Conservation (phyloP, 2,113 vertebrate genomes). For the Sebastes schlegelii region DNA sequence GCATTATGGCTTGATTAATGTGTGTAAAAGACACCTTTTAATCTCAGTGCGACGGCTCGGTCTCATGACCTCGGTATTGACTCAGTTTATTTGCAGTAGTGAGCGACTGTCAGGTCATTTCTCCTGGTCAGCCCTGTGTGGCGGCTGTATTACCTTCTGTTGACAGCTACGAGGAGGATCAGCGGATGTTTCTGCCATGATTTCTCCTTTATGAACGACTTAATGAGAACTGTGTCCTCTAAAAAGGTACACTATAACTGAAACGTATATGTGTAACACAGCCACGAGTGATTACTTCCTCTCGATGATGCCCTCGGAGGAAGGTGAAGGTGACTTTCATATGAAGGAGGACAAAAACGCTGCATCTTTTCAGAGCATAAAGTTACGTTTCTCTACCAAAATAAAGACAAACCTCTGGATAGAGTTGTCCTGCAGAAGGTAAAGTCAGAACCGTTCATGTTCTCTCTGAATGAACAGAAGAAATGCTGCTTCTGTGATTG, state of each 20-base stretch:
- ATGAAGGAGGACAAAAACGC: no score
- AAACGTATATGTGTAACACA: not conserved
- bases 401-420: not conserved
- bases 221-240: not conserved
- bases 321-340: no score
- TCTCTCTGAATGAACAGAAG: not conserved
- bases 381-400: not conserved
- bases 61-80: conserved; percentile 18
- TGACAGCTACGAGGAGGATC: not conserved
- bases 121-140: no score
- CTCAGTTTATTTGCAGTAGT: not conserved
- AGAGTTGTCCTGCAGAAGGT: not conserved
- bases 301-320: no score
- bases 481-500: not conserved
- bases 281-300: no score
- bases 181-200: not conserved
- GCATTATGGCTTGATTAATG: not conserved
- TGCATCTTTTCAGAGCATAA: not conserved
- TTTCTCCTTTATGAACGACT: not conserved
- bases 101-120: conserved; percentile 18
- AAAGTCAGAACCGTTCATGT: not conserved
- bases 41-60: no score
- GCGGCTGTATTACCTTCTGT: not conserved
- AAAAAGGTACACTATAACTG: not conserved
- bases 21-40: no score